Base-by-base conservation (phyloP, 2,888 invertebrate genomes). In the Ernsta delagoae region DNA sequence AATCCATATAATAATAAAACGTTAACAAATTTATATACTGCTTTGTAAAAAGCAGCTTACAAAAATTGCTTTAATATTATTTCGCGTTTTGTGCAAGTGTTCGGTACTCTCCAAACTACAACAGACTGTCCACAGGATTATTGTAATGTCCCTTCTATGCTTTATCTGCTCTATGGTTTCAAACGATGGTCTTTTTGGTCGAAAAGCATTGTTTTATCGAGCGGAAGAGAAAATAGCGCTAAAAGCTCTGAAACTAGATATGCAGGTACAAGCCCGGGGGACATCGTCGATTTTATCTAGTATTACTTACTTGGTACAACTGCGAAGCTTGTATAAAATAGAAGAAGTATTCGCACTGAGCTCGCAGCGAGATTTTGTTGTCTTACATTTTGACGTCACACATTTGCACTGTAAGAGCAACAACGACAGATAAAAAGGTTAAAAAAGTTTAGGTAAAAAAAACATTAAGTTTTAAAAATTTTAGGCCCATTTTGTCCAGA, bases 131-230 rank as follows among this genome's bases (percentile, higher is more conserved):
- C 11, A n/a, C 4, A 5, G n/a, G 45, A 45, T 45, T 45, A n/a
- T 45, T 45, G n/a, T 45, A 45, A 48, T 24, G 11, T 3, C 57
- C n/a, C 8, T 57, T 62, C 57, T 41, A 43, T 59, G 11, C 53
- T 7, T 9, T 9, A 12, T 2, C n/a, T 0, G 3, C 5, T 69
- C 69, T 63, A 8, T 53, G 59, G 16, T 45, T 11, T 43, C 16
- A 16, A 63, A 39, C 57, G 69, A 69, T 63, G 64, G 69, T 69
- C 63, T 64, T 69, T 69, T 69, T 53, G 69, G 63, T 63, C 43
- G 53, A 64, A 69, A 69, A 64, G 69, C 69, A 59, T 63, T 63
- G 69, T 69, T 69, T 69, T 69, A 69, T 69, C 64, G 69, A 64
- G 43, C 69, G 59, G 64, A 64, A 64, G 53, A 54, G 69, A 64